Percentiles rank a stretch among this genome's conserved stretches.
These are phyloP conservation scores for Drosophila anomelani DNA, from an alignment of 2,888 invertebrate genomes.

Conservation along the genomic window DNA sequence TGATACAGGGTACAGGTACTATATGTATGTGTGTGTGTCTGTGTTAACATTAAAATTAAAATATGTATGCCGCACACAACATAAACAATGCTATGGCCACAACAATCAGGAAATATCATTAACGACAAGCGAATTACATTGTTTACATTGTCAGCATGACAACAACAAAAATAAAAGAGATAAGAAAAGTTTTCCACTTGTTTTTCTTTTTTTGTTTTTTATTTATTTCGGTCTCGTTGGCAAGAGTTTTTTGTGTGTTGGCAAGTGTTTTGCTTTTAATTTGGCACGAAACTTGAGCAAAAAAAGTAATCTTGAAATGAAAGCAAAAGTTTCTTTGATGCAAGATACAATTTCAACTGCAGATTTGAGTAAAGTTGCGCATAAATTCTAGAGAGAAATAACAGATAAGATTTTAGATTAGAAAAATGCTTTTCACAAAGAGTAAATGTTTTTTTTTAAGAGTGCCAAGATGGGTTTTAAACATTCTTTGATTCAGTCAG, in stretches of 20 bases:
- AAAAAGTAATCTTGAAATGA: constrained; percentile 39
- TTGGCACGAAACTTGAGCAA: constrained; percentile 31
- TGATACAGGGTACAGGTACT: constrained; percentile 21
- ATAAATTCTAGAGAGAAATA: constrained; percentile 23
- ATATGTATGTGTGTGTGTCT: constrained; percentile 23
- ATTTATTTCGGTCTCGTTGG: constrained; percentile 28
- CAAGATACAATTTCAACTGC: constrained; percentile 30
- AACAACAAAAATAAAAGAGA: constrained; percentile 12
- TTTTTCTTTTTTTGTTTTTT: background rate
- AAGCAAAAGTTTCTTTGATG: constrained; percentile 45
- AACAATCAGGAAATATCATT: constrained; percentile 51
- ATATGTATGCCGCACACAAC: constrained; percentile 28
- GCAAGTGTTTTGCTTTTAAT: constrained; percentile 43
- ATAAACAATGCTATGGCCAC: constrained; percentile 23
- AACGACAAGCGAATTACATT: constrained; percentile 50
- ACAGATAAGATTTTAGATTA: constrained; percentile 11
- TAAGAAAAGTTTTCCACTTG: constrained; percentile 21
- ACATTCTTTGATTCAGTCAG: fast-evolving
- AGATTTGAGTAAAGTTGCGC: constrained; percentile 26
- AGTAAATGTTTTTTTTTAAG: background rate
- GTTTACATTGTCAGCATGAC: constrained; percentile 46
- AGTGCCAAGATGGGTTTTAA: background rate
- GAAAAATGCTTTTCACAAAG: constrained; percentile 2
- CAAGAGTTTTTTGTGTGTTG: constrained; percentile 35
- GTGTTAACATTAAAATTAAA: constrained; percentile 39